Base-by-base conservation (phyloP, 2,888 invertebrate species). In the Agrotis clavis region DNA sequence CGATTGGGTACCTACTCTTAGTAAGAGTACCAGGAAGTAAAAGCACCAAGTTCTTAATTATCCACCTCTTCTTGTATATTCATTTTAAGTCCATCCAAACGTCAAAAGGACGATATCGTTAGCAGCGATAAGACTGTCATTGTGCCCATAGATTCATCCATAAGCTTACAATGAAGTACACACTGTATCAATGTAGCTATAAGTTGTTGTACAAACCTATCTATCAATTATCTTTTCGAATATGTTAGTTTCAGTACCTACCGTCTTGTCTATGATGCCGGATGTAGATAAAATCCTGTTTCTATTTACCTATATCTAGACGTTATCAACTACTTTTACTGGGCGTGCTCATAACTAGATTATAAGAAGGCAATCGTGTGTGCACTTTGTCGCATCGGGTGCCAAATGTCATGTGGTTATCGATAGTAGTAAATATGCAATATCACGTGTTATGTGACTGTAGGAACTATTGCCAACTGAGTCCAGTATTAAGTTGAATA, bases 391-490 rank as follows among this genome's bases (percentile, higher is more conserved):
- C 57, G 48, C 50, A 60, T 61, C 47, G 66, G 57, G 53, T 70
- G 71, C 66, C 67, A 82, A 82, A 69, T 81, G 79, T 74, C 79
- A 82, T 51, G 9, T 30, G 71, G 79, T 75, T 82, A 78, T 81
- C 82, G 19, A 41, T 1, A 54, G 21, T 63, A 70, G 69, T 81
- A 68, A 77, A 77, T 56, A 67, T 54, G 35, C 16, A 65, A 57
- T 41, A 41, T 57, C 79, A 77, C 56, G 61, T 82, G 78, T n/a
- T 50, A 60, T 64, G 25, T 19, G 54, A 63, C 2, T 65, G 47
- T 21, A 50, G 53, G 53, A 51, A 51, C 16, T 51, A 67, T 59
- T 61, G 48, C 30, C n/a, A 56, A 69, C 16, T 53, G 1, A 1
- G 4, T 54, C 14, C 35, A 19, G 2, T 19, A 25, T 1, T 11